These are phyloP conservation scores for Trematomus loennbergii DNA, from an alignment of 2,113 vertebrate genomes.

Conservation along the genomic window DNA sequence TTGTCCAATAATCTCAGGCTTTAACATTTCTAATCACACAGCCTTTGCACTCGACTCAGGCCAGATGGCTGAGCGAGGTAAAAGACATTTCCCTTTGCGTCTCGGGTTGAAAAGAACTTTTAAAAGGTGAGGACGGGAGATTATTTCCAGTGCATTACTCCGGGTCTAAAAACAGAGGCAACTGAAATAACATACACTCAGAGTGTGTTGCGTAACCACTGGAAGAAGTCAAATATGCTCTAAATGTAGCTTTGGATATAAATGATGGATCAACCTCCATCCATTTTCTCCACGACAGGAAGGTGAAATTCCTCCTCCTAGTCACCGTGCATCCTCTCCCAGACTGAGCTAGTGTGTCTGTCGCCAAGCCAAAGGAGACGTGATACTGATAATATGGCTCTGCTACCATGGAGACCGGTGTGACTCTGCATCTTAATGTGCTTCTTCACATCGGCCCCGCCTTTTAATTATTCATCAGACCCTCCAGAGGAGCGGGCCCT, in stretches of 20 bases:
- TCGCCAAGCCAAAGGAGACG: slow-evolving; percentile 28
- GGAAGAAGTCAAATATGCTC: slow-evolving; percentile 53
- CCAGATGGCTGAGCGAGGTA: slow-evolving; percentile 58
- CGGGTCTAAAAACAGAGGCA: slow-evolving; percentile 55
- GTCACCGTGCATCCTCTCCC: background rate
- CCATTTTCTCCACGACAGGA: slow-evolving; percentile 3
- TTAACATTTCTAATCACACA: slow-evolving; percentile 48
- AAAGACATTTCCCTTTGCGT: slow-evolving; percentile 38
- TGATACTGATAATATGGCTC: slow-evolving; percentile 59
- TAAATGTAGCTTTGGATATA: slow-evolving; percentile 50
- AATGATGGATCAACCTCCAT: slow-evolving; percentile 71
- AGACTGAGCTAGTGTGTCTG: background rate
- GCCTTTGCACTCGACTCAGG: slow-evolving; percentile 7
- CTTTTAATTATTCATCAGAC: slow-evolving; percentile 77
- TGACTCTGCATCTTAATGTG: slow-evolving; percentile 79
- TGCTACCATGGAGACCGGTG: slow-evolving; percentile 72
- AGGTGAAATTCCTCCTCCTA: background rate
- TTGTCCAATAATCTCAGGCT: slow-evolving; percentile 57
- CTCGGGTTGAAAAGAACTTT: slow-evolving; percentile 55
- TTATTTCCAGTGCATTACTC: slow-evolving; percentile 61
- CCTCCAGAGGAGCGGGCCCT: slow-evolving; percentile 46
- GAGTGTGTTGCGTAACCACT: slow-evolving; percentile 65
- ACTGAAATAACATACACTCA: slow-evolving; percentile 56
- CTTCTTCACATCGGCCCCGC: slow-evolving; percentile 65
- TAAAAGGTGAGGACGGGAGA: slow-evolving; percentile 34